Evolutionary conservation across 64 coral and sea anemone genomes (phyloP).

Genomic region (Exaiptasia diaphana): DNA sequence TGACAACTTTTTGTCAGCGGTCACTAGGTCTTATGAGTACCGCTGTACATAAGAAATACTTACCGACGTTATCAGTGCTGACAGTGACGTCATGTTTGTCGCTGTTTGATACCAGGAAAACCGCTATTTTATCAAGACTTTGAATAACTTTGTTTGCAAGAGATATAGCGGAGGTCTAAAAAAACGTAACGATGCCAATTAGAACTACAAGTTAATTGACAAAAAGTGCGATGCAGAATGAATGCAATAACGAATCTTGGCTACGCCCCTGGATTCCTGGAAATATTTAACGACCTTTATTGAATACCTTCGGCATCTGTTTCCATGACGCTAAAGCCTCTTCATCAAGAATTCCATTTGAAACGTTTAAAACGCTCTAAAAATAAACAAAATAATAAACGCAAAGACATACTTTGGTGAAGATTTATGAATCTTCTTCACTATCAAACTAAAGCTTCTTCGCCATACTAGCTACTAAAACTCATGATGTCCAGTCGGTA

Average conservation of each 20-base stretch:
- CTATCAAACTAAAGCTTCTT: background rate
- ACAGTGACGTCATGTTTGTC: background rate
- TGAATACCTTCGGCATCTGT: background rate
- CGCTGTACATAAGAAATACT: background rate
- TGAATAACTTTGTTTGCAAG: background rate
- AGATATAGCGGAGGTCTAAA: background rate
- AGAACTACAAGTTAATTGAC: background rate
- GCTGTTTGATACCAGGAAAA: background rate
- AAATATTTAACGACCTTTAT: background rate
- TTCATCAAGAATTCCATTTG: conserved; percentile 1
- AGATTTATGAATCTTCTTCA: background rate
- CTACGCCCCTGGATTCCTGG: too few species aligned
- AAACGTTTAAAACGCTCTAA: background rate
- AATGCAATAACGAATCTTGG: background rate
- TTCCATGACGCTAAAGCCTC: background rate
- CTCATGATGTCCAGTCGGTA: background rate
- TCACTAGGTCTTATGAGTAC: background rate
- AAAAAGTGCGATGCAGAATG: background rate
- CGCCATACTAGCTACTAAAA: background rate
- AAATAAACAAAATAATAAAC: too few species aligned
- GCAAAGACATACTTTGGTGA: background rate
- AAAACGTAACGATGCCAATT: background rate
- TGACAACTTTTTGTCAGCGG: background rate
- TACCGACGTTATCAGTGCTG: background rate
- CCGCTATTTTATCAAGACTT: background rate